Conservation (phyloP, 23 tunicate species). For the Styela clava region DNA sequence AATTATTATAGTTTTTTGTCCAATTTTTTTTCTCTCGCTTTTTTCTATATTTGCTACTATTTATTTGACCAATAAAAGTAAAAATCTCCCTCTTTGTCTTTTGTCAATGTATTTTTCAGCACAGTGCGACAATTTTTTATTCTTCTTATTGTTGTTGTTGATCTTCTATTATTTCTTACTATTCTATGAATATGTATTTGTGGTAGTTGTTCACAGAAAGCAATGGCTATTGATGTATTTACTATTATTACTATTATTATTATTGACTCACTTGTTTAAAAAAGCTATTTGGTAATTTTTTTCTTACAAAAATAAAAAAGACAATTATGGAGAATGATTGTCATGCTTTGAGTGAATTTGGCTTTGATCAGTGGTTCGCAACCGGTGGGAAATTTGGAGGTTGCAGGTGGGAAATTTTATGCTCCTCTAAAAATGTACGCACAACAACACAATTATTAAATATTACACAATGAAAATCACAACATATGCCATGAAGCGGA, state of each 20-base stretch:
- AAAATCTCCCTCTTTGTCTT: background rate
- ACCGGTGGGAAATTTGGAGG: no score
- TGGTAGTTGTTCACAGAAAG: background rate
- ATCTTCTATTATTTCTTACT: background rate
- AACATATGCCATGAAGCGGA: no score
- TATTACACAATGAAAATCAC: no score
- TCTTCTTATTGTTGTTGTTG: background rate
- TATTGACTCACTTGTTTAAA: slow-evolving; percentile 10
- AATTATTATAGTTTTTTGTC: background rate
- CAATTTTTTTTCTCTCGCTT: background rate
- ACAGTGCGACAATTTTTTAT: background rate
- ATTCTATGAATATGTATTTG: background rate
- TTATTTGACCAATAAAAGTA: slow-evolving; percentile 24
- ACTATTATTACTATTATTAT: no score
- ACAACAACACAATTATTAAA: no score
- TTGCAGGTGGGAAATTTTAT: no score
- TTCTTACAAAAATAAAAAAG: slow-evolving; percentile 14
- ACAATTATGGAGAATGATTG: background rate
- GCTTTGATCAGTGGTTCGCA: no score
- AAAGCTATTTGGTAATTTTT: slow-evolving; percentile 29
- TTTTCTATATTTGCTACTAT: slow-evolving; percentile 23
- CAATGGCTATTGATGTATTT: background rate
- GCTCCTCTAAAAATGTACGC: no score
- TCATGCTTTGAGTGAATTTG: no score
- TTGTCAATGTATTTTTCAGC: background rate